A percentile compares a stretch with the other conserved stretches of the same genome.
Conservation (phyloP, 2,888 invertebrate species). For the Netelia inedita region DNA sequence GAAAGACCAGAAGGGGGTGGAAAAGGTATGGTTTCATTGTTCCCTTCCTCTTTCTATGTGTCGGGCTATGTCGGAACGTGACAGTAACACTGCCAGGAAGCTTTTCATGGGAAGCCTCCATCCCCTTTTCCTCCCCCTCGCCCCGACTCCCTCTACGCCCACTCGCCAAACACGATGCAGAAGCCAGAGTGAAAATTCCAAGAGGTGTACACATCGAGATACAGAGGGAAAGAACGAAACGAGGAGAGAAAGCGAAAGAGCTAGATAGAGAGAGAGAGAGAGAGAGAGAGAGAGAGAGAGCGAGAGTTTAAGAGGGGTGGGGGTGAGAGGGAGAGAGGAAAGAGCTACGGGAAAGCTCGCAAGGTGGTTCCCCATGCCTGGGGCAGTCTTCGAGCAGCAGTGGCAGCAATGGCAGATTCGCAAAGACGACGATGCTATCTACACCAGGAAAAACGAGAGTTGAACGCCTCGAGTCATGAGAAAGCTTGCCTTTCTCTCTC, state of each 20-base stretch:
- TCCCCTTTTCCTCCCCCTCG: background rate
- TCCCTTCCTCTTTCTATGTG: slow-evolving; percentile 45
- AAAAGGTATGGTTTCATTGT: slow-evolving; percentile 57
- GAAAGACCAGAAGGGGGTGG: slow-evolving; percentile 9
- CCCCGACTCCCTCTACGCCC: background rate
- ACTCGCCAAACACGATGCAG: slow-evolving; percentile 22
- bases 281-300: slow-evolving; percentile 1
- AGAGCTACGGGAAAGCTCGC: slow-evolving; percentile 19
- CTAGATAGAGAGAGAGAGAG: background rate
- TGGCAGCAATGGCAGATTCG: slow-evolving; percentile 30
- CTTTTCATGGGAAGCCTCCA: slow-evolving; percentile 55
- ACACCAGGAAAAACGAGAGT: slow-evolving; percentile 25
- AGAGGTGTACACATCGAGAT: slow-evolving; percentile 50
- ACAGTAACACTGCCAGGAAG: slow-evolving; percentile 61
- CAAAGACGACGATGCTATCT: slow-evolving; percentile 44
- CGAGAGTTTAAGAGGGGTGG: no score
- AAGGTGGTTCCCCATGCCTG: slow-evolving; percentile 36
- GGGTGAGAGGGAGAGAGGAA: no score
- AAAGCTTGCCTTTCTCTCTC: slow-evolving; percentile 9
- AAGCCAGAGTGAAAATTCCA: slow-evolving; percentile 50
- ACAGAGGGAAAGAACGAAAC: slow-evolving; percentile 14
- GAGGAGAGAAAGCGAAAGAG: background rate
- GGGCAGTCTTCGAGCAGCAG: slow-evolving; percentile 43
- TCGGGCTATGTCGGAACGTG: slow-evolving; percentile 59
- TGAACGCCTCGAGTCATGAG: slow-evolving; percentile 28